These are phyloP conservation scores for Prionailurus bengalensis DNA, from an alignment of 2,113 vertebrate genomes.

Conservation along the genomic window DNA sequence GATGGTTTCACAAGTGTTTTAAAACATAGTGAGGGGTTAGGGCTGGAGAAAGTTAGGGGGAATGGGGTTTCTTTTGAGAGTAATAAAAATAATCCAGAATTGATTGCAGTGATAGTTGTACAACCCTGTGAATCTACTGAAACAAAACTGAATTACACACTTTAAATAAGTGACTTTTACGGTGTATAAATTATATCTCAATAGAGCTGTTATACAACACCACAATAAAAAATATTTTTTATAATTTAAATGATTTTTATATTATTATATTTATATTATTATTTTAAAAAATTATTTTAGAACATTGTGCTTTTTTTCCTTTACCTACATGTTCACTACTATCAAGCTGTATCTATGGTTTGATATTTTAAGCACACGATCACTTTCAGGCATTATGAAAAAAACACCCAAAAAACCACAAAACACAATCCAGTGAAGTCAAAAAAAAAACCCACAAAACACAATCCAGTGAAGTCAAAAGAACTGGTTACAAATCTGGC, in stretches of 20 bases:
- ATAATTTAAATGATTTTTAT: too few relatives aligned
- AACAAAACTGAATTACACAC: not conserved
- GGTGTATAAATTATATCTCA: not conserved
- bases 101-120: not conserved
- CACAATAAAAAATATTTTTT: not conserved
- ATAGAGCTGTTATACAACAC: not conserved
- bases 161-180: not conserved
- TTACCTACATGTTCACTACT: not conserved
- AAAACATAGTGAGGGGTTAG: not conserved
- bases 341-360: not conserved
- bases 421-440: not conserved
- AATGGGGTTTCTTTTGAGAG: not conserved
- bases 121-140: not conserved
- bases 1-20: conserved; percentile 35
- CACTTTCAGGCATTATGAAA: not conserved
- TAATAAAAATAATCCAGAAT: too few relatives aligned
- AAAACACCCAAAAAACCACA: conserved; percentile 4
- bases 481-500: not conserved
- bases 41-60: not conserved
- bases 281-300: not conserved
- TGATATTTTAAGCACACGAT: not conserved
- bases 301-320: not conserved
- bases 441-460: conserved; percentile 8
- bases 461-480: not conserved
- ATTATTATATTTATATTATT: too few relatives aligned